These are phyloP conservation scores for Drosophila athabasca DNA, from an alignment of 1,140 invertebrate species.

Conservation along the genomic window DNA sequence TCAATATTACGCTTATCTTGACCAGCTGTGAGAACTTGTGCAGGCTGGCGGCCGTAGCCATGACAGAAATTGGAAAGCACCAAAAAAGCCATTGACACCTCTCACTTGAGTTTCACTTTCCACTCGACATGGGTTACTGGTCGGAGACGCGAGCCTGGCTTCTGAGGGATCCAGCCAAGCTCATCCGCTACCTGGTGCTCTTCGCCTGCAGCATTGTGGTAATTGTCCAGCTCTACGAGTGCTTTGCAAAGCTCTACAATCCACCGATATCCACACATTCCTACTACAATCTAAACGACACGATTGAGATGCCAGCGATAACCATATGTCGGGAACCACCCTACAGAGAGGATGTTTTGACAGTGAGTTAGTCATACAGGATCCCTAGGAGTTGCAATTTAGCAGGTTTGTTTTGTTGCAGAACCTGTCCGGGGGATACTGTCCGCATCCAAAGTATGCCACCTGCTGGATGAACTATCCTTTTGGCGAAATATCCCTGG, in stretches of 20 bases:
- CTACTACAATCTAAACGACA: constrained; percentile 86
- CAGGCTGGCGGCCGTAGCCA: constrained; percentile 36
- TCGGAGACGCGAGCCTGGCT: constrained; percentile 69
- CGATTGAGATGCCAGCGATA: constrained; percentile 86
- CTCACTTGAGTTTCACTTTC: constrained; percentile 66
- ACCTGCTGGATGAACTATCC: constrained; percentile 85
- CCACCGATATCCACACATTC: constrained; percentile 87
- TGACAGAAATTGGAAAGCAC: constrained; percentile 21
- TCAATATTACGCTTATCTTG: constrained; percentile 75
- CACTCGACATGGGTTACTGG: constrained; percentile 74
- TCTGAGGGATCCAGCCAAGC: constrained; percentile 73
- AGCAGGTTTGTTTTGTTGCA: constrained; percentile 3
- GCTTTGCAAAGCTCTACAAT: constrained; percentile 85
- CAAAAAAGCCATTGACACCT: constrained; percentile 24
- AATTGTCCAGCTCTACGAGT: constrained; percentile 84
- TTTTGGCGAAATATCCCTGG: constrained; percentile 84
- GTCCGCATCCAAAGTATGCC: constrained; percentile 84
- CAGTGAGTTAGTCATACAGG: constrained; percentile 76
- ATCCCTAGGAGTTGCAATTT: too few species aligned
- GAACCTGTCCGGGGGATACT: constrained; percentile 55
- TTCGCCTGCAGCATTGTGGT: constrained; percentile 78
- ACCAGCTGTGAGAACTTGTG: constrained; percentile 61
- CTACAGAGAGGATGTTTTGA: constrained; percentile 85
- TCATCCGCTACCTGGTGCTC: constrained; percentile 79
- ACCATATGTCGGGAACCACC: constrained; percentile 87